Base-by-base conservation (phyloP, 2,113 vertebrate genomes). In the Bos javanicus region DNA sequence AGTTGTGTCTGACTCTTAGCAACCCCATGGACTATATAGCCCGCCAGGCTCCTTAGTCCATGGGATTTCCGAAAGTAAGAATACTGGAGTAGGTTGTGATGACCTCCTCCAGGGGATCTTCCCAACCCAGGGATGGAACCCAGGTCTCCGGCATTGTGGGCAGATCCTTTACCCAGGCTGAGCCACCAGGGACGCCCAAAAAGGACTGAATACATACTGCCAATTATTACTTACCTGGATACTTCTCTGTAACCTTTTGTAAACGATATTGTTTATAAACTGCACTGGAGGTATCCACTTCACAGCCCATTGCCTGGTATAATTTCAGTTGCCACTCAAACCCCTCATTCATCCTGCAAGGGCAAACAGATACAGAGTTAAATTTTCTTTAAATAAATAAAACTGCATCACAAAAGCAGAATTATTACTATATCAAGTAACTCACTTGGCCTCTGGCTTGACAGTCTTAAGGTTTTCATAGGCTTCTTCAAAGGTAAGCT, bases 241-340 rank as follows among this genome's bases (percentile, higher is more conserved):
- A 99, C 98, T 99, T 99, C 97, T 99, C 99, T 5, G 99, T 99
- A 33, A 99, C 96, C 97, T 99, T 99, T 92, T 98, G 99, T 94
- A 99, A 98, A 98, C 99, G 99, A 98, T 99, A 99, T 14, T 99
- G 99, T 98, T 99, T 99, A 97, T 99, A 99, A 52, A 99, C 84
- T 3, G 99, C 97, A 98, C 99, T 99, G 81, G 98, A 98, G 50
- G 96, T 97, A 87, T 99, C 99, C 59, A 99, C 99, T 83, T 99
- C 90, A 95, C 98, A 99, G 36, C 99, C 98, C 99, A 99, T 99
- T 26, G 98, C 98, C 98, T 99, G 99, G 90, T 99, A 99, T 19
- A 99, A 98, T 97, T 97, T 96, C 97, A 99, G 97, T 97, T 99
- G 99, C 85, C 98, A 98, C 94, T 99, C 99, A 98, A 99, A 99